phyloP scores from a whole-genome alignment of 2,888 invertebrate genomes.

The Barypeithes pellucidus region DNA sequence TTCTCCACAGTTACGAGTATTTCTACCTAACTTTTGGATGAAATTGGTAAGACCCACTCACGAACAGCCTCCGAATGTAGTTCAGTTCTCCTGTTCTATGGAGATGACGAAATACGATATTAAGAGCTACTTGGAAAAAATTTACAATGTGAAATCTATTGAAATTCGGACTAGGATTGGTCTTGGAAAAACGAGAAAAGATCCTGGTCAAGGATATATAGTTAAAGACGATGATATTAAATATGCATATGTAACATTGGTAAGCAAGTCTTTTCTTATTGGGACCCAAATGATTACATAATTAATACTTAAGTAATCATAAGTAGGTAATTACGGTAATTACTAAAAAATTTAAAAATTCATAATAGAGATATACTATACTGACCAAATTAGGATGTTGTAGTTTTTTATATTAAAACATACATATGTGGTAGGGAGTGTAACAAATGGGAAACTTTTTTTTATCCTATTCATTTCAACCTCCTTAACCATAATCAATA shows the following conservation, averaged over 20 bases:
- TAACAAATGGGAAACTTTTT: no score
- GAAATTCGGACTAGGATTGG: slow-evolving; percentile 84
- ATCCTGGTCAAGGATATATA: slow-evolving; percentile 77
- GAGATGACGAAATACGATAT: slow-evolving; percentile 95
- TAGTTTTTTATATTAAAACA: no score
- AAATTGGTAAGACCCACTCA: slow-evolving; percentile 84
- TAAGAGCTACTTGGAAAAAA: slow-evolving; percentile 95
- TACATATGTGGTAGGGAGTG: no score
- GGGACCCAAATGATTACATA: no score
- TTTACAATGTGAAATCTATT: slow-evolving; percentile 89
- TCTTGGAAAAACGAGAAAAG: slow-evolving; percentile 79
- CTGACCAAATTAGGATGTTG: no score
- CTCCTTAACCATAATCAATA: no score
- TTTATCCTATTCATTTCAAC: no score
- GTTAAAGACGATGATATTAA: slow-evolving; percentile 89
- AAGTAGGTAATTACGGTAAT: no score
- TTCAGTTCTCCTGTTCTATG: slow-evolving; percentile 92
- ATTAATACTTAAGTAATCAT: no score
- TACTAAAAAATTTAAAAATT: no score
- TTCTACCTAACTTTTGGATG: slow-evolving; percentile 98
- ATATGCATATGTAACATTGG: slow-evolving; percentile 85
- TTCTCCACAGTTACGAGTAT: slow-evolving; percentile 94
- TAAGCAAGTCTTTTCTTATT: slow-evolving; percentile 70
- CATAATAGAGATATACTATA: no score
- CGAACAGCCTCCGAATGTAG: slow-evolving; percentile 84